Evolutionary conservation across 2,797 vertebrate species (phyloP), one percentile per base, ranked within the genome.

Genomic region (Dicrostonyx torquatus): DNA sequence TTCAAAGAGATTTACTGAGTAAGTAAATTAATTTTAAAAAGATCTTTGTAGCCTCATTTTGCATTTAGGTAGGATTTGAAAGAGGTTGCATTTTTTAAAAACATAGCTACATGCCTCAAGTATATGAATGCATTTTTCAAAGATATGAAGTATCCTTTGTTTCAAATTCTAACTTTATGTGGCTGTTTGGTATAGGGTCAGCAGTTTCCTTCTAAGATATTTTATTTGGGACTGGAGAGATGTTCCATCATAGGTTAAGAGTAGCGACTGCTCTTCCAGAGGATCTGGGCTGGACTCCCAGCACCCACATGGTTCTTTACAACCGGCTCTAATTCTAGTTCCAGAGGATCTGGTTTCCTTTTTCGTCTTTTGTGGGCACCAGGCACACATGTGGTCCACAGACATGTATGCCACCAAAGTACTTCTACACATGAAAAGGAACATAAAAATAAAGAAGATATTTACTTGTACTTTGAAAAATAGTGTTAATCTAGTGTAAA

Each of bases 401-500:
- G 5, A 48, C 29, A 34, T 64, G 12, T 48, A 22, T 45, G 10
- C 40, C 26, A 34, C 34, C 22, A 29, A 53, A 37, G 60, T 62
- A 37, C 22, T 2, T 24, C 37, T 18, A 37, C 7, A 50, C 6
- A 53, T 24, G 26, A 26, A 86, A 85, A 85, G 10, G 14, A 68
- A 37, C 70, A 85, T 85, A 85, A 24, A n/a, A 48, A 68, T n/a
- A 64, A 64, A 45, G 9, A 45, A 64, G 29, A 53, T 85, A n/a
- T 20, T n/a, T 66, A 79, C 15, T 83, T 83, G n/a, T 48, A 43
- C 31, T 86, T 93, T 89, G 5, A 88, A 95, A 92, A 93, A 55
- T 18, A 26, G 14, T 89, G 93, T 91, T 84, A 70, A 84, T 34
- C 48, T 53, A 43, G 11, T 78, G 4, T 58, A 87, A 91, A 87